Evolutionary conservation across 1,140 invertebrate species (phyloP).

Genomic region (Drosophila orosa): DNA sequence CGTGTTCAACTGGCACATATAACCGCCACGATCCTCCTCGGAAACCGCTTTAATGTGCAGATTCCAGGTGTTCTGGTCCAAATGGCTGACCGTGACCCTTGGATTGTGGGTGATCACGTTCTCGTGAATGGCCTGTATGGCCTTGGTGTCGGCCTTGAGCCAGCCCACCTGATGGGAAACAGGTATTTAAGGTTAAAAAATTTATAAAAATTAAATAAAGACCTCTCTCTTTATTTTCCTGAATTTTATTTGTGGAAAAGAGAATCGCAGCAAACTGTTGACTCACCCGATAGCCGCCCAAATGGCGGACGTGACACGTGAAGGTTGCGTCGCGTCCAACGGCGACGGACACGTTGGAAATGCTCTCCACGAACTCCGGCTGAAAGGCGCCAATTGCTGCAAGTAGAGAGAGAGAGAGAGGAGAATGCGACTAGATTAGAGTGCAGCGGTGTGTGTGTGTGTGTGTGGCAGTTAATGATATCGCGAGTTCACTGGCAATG

Average conservation of each 20-base stretch:
- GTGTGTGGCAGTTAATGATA: constrained; percentile 74
- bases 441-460: constrained; percentile 37
- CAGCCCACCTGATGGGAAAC: constrained; percentile 89
- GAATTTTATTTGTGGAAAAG: not conserved
- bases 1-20: constrained; percentile 91
- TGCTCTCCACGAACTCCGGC: constrained; percentile 92
- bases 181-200: not conserved
- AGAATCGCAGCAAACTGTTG: constrained; percentile 2
- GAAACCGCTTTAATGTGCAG: constrained; percentile 92
- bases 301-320: constrained; percentile 93
- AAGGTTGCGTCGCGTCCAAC: constrained; percentile 94
- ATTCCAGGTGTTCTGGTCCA: constrained; percentile 92
- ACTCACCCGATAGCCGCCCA: constrained; percentile 95
- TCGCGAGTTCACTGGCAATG: constrained; percentile 52
- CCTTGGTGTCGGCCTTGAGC: constrained; percentile 94
- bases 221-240: not conserved
- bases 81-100: constrained; percentile 91
- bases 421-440: constrained; percentile 61
- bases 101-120: constrained; percentile 95
- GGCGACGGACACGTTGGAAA: constrained; percentile 93
- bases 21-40: constrained; percentile 92
- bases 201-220: not conserved
- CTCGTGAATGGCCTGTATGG: constrained; percentile 94
- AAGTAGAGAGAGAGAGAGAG: constrained; percentile 1
- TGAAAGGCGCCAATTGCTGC: constrained; percentile 87